A percentile compares a stretch with the other conserved stretches of the same genome.
Conservation (phyloP, 2,888 invertebrate genomes). For the Smittia sp. region DNA sequence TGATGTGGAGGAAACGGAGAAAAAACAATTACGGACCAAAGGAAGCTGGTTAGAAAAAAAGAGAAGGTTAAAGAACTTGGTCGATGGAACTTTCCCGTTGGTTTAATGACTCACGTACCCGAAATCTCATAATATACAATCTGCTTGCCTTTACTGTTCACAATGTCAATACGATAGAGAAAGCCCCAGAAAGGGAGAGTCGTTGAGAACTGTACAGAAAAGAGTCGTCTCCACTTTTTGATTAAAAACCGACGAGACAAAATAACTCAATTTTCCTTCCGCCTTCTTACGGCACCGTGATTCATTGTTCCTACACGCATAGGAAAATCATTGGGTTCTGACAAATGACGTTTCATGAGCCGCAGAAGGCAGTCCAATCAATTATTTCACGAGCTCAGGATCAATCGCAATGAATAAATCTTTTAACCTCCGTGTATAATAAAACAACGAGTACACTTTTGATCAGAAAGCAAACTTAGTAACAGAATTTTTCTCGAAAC, state of each 20-base stretch:
- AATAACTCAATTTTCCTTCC: conserved; percentile 16
- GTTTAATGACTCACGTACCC: background rate
- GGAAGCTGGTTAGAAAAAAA: too few species aligned
- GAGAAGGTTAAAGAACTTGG: conserved; percentile 6
- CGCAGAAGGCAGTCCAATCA: too few species aligned
- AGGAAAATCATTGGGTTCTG: background rate
- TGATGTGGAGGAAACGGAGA: too few species aligned
- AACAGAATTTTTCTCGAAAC: too few species aligned
- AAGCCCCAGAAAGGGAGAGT: background rate
- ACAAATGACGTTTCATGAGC: too few species aligned
- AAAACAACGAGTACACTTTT: too few species aligned
- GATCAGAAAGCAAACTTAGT: too few species aligned
- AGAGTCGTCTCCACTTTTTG: background rate
- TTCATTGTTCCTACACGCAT: background rate
- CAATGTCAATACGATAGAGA: conserved; percentile 4
- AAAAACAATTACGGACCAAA: too few species aligned
- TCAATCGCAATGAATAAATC: too few species aligned
- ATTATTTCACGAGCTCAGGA: too few species aligned
- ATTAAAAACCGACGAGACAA: conserved; percentile 21
- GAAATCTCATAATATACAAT: background rate
- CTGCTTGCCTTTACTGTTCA: background rate
- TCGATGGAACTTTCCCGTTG: background rate
- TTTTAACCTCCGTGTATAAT: too few species aligned
- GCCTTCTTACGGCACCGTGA: background rate
- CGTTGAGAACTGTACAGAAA: background rate